Percentiles rank a stretch among this genome's conserved stretches.
Evolutionary conservation across 1,140 invertebrate genomes (phyloP).

Genomic region (Ceratina australensis): DNA sequence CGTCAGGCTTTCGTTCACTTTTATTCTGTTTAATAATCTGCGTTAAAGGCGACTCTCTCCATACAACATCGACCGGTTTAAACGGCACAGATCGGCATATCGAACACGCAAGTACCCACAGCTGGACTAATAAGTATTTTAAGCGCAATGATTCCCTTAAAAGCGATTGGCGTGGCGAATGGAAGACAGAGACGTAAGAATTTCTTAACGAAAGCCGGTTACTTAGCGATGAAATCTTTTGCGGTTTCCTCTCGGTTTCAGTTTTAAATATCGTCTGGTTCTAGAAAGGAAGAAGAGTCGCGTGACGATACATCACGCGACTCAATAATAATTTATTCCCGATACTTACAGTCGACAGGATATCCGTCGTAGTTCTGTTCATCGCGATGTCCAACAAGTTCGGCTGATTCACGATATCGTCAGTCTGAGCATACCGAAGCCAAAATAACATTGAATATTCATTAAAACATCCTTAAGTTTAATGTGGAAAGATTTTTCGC

Average conservation of each 20-base stretch:
- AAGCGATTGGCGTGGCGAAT: slow-evolving; percentile 56
- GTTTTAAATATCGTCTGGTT: background rate
- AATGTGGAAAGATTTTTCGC: no score
- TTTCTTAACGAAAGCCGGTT: slow-evolving; percentile 46
- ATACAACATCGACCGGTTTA: slow-evolving; percentile 50
- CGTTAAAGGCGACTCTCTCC: slow-evolving; percentile 14
- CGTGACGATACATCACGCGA: slow-evolving; percentile 1
- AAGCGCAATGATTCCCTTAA: slow-evolving; percentile 54
- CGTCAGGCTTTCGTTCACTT: slow-evolving; percentile 41
- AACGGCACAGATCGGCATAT: slow-evolving; percentile 37
- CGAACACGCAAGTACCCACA: slow-evolving; percentile 52
- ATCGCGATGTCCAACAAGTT: slow-evolving; percentile 26
- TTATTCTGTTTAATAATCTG: background rate
- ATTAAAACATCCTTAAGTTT: no score
- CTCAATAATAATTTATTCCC: background rate
- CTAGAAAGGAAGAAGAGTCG: slow-evolving; percentile 1
- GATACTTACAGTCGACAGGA: slow-evolving; percentile 43
- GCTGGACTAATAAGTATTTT: slow-evolving; percentile 56
- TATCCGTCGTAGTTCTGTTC: slow-evolving; percentile 38
- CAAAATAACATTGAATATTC: background rate
- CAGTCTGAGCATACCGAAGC: slow-evolving; percentile 48
- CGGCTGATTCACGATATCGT: slow-evolving; percentile 50
- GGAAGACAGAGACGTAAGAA: slow-evolving; percentile 47
- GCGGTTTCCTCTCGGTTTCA: background rate
- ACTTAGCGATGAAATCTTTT: background rate